These are phyloP conservation scores for Helicoverpa zea DNA, from an alignment of 1,140 invertebrate species.

Conservation along the genomic window DNA sequence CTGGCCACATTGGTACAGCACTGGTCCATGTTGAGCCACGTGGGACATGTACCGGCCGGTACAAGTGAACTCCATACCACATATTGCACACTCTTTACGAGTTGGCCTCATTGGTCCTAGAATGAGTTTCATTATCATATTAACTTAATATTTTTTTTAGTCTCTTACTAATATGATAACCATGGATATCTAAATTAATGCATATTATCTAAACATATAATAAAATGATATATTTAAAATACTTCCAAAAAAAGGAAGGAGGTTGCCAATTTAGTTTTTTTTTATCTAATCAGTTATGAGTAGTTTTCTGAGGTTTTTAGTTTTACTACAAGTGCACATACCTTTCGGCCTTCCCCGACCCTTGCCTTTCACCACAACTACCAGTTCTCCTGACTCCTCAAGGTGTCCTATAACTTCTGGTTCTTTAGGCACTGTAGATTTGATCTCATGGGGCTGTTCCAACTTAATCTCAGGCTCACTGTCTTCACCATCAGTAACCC, in stretches of 20 bases:
- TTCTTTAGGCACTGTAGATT: slow-evolving; percentile 57
- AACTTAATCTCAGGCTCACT: slow-evolving; percentile 58
- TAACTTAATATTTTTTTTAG: background rate
- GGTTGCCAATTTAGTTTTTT: too few relatives aligned
- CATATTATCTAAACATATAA: too few relatives aligned
- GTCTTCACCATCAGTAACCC: slow-evolving; percentile 89
- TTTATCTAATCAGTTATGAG: too few relatives aligned
- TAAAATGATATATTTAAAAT: too few relatives aligned
- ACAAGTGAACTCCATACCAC: slow-evolving; percentile 77
- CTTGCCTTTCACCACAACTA: slow-evolving; percentile 88
- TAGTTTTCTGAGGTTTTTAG: background rate
- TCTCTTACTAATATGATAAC: too few relatives aligned
- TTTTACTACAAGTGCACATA: background rate
- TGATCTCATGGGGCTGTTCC: slow-evolving; percentile 48
- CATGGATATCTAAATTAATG: too few relatives aligned
- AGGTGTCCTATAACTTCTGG: slow-evolving; percentile 90
- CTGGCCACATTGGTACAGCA: slow-evolving; percentile 85
- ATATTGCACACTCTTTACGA: slow-evolving; percentile 74
- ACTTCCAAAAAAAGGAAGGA: too few relatives aligned
- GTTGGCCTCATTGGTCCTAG: slow-evolving; percentile 61
- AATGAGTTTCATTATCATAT: background rate
- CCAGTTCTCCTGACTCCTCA: slow-evolving; percentile 89
- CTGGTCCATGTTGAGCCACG: slow-evolving; percentile 83
- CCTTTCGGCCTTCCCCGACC: slow-evolving; percentile 87
- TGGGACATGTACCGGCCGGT: slow-evolving; percentile 82